Conservation (phyloP, 2,797 vertebrate genomes). For the Ibycter americanus region DNA sequence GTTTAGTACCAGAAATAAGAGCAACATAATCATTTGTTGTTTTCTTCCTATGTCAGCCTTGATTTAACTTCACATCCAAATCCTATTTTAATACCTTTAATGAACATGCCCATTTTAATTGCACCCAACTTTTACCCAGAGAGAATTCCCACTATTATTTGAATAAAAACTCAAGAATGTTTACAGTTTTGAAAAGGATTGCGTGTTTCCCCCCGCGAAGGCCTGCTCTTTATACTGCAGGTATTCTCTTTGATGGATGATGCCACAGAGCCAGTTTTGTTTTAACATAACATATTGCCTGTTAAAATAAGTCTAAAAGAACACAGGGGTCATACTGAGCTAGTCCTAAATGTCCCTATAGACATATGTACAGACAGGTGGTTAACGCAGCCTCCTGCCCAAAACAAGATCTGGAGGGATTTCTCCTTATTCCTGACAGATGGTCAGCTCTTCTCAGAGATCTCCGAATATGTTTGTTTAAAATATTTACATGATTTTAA, state of each 20-base stretch:
- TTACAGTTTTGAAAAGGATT: neutral
- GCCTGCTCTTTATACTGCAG: neutral
- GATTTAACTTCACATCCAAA: neutral
- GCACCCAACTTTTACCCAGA: neutral
- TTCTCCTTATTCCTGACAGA: constrained; percentile 43
- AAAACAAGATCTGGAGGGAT: constrained; percentile 48
- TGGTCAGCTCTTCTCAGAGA: constrained; percentile 17
- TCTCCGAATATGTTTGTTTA: neutral
- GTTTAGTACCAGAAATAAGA: neutral
- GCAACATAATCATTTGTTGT: neutral
- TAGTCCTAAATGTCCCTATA: constrained; percentile 31
- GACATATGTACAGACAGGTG: constrained; percentile 55
- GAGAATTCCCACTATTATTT: neutral
- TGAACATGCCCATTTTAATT: neutral
- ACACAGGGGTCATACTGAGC: constrained; percentile 19
- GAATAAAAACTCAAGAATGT: neutral
- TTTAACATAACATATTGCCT: constrained; percentile 28
- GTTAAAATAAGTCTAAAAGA: constrained; percentile 65
- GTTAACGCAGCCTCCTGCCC: neutral
- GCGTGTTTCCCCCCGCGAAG: neutral
- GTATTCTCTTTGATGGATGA: neutral
- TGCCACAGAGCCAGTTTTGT: constrained; percentile 42
- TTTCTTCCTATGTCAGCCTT: neutral
- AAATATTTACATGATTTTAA: neutral
- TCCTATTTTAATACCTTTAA: neutral